Conservation (phyloP, 2,888 invertebrate genomes). For the Morpho achilles region DNA sequence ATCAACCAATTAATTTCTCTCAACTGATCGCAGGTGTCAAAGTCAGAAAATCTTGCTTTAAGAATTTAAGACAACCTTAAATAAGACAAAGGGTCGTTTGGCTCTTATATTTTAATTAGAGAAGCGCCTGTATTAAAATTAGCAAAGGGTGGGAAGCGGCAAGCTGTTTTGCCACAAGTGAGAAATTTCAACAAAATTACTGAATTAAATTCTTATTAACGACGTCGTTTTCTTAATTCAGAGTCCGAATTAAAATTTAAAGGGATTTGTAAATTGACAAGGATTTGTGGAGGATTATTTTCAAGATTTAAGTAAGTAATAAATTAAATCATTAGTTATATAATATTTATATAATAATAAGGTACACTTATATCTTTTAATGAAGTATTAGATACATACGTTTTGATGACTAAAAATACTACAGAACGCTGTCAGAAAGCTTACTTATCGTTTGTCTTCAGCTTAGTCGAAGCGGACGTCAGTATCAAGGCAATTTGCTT, state of each 20-base stretch:
- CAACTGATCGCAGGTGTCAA: slow-evolving; percentile 21
- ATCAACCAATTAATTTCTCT: slow-evolving; percentile 17
- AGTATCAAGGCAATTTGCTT: too few relatives aligned
- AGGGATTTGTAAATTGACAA: slow-evolving; percentile 5
- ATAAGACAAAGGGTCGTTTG: slow-evolving; percentile 38
- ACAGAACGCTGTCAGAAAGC: too few relatives aligned
- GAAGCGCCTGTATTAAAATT: slow-evolving; percentile 45
- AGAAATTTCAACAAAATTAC: slow-evolving; percentile 34
- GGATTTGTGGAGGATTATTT: slow-evolving; percentile 5
- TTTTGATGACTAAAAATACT: too few relatives aligned
- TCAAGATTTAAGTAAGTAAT: neutral
- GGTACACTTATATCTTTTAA: too few relatives aligned
- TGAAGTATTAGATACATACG: too few relatives aligned
- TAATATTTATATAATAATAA: too few relatives aligned
- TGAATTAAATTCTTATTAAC: slow-evolving; percentile 39
- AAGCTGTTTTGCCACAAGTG: slow-evolving; percentile 35
- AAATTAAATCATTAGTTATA: too few relatives aligned
- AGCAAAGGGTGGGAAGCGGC: slow-evolving; percentile 34
- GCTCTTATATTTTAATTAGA: slow-evolving; percentile 54
- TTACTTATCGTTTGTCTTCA: too few relatives aligned
- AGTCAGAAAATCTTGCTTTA: slow-evolving; percentile 19
- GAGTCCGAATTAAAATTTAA: slow-evolving; percentile 13
- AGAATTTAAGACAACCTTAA: slow-evolving; percentile 16
- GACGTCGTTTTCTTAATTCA: slow-evolving; percentile 19
- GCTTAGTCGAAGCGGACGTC: too few relatives aligned